Evolutionary conservation across 1,140 invertebrate species (phyloP).

Genomic region (Drosophila seguyi): DNA sequence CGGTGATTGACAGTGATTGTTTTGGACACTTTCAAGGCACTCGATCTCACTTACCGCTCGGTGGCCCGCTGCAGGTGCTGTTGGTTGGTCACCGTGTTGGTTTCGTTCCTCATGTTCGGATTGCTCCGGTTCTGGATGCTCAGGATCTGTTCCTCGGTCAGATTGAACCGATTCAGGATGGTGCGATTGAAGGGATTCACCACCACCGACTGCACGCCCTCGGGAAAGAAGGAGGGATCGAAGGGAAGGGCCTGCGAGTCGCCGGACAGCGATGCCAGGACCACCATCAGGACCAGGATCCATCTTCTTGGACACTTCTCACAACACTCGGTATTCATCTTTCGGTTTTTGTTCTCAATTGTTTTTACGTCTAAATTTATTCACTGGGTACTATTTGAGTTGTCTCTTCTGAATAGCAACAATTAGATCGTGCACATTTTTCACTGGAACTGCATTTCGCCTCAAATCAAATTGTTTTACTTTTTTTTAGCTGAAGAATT

Average conservation of each 20-base stretch:
- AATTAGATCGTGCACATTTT: slow-evolving; percentile 30
- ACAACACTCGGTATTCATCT: slow-evolving; percentile 46
- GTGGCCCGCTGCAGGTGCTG: slow-evolving; percentile 44
- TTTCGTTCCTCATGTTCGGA: slow-evolving; percentile 43
- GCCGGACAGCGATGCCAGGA: slow-evolving; percentile 35
- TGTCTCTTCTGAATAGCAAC: slow-evolving; percentile 1
- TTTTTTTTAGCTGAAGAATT: slow-evolving; percentile 17
- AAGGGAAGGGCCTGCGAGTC: slow-evolving; percentile 51
- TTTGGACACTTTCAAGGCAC: slow-evolving; percentile 8
- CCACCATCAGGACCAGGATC: slow-evolving; percentile 33
- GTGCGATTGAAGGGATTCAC: slow-evolving; percentile 77
- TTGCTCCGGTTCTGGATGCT: slow-evolving; percentile 65
- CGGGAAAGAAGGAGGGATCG: slow-evolving; percentile 56
- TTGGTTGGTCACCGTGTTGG: slow-evolving; percentile 29
- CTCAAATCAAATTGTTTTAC: neutral
- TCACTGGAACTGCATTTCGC: slow-evolving; percentile 23
- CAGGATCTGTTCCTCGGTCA: slow-evolving; percentile 71
- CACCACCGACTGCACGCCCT: slow-evolving; percentile 69
- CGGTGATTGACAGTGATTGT: slow-evolving; percentile 50
- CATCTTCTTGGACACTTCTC: slow-evolving; percentile 31
- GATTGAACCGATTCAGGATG: slow-evolving; percentile 71
- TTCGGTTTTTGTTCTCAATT: neutral
- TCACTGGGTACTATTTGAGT: neutral
- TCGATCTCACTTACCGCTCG: slow-evolving; percentile 54
- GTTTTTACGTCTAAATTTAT: slow-evolving; percentile 1